phyloP scores from a whole-genome alignment of 2,888 invertebrate species.

The Priocnemis perturbator region DNA sequence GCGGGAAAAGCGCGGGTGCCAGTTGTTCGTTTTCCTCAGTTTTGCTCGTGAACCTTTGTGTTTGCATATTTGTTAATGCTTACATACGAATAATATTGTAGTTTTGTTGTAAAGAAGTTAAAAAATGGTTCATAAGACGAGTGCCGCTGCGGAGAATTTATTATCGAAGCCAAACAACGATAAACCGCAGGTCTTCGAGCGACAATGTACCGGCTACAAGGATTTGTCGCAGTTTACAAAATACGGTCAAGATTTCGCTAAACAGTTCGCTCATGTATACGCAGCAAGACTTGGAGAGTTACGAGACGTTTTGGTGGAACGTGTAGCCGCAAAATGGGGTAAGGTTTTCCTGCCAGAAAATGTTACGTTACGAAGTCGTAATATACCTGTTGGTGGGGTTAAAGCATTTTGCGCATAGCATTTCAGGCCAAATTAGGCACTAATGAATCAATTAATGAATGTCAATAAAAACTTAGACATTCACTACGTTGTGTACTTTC shows the following conservation, averaged over 20 bases:
- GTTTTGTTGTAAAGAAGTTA: not conserved
- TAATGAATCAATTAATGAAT: not conserved
- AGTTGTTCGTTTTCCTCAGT: not conserved
- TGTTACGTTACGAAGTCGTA: not conserved
- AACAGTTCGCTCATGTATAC: slow-evolving; percentile 93
- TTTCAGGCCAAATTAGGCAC: no score
- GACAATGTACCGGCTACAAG: slow-evolving; percentile 49
- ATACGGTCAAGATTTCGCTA: slow-evolving; percentile 67
- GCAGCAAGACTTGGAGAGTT: slow-evolving; percentile 84
- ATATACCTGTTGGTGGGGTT: not conserved
- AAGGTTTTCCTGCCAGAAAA: slow-evolving; percentile 29
- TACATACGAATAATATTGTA: not conserved
- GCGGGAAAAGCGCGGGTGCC: slow-evolving; percentile 2
- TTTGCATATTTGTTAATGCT: no score
- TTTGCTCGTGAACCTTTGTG: not conserved
- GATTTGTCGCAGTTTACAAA: slow-evolving; percentile 55
- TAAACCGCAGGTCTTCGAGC: slow-evolving; percentile 49
- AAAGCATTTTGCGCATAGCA: no score
- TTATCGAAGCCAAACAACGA: slow-evolving; percentile 29
- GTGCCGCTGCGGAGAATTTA: not conserved
- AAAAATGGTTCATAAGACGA: slow-evolving; percentile 39
- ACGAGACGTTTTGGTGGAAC: slow-evolving; percentile 80
- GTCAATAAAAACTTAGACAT: not conserved
- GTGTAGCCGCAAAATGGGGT: slow-evolving; percentile 83
- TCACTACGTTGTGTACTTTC: not conserved